Percentiles rank a stretch among this genome's conserved stretches.
Evolutionary conservation across 2,797 vertebrate species (phyloP).

Genomic region (Cetoscarus ocellatus): DNA sequence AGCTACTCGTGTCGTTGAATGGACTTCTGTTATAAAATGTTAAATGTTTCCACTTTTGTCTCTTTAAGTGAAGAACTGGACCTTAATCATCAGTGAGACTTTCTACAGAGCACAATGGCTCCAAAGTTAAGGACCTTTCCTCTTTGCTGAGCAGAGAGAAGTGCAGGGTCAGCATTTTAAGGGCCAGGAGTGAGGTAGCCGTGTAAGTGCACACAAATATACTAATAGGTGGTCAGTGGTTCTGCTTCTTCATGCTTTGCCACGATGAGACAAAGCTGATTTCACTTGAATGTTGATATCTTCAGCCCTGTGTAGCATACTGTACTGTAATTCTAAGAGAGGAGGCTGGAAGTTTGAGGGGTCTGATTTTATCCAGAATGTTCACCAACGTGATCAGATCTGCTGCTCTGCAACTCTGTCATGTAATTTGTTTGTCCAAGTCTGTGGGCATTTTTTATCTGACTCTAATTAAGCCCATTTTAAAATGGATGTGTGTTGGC

Average conservation of each 20-base stretch:
- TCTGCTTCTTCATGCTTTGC: constrained; percentile 41
- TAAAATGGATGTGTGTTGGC: not conserved
- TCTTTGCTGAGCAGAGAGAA: constrained; percentile 60
- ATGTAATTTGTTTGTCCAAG: constrained; percentile 15
- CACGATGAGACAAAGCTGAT: constrained; percentile 1
- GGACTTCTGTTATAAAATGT: constrained; percentile 49
- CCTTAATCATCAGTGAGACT: constrained; percentile 34
- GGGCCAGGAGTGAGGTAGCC: constrained; percentile 6
- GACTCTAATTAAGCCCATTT: not conserved
- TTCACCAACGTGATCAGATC: not conserved
- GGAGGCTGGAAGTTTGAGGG: not conserved
- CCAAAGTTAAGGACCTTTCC: constrained; percentile 28
- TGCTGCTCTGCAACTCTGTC: constrained; percentile 9
- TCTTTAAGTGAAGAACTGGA: constrained; percentile 49
- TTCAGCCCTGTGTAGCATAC: constrained; percentile 47
- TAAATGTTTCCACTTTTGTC: constrained; percentile 40
- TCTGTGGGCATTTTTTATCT: not conserved
- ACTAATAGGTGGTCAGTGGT: constrained; percentile 8
- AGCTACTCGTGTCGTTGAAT: constrained; percentile 39
- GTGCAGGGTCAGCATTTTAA: constrained; percentile 12
- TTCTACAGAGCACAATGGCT: constrained; percentile 25
- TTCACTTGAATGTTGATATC: constrained; percentile 37
- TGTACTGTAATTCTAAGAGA: constrained; percentile 44
- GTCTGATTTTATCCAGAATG: not conserved
- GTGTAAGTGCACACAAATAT: not conserved